phyloP scores from a whole-genome alignment of 2,113 vertebrate genomes.

The Aspidoscelis tigris region DNA sequence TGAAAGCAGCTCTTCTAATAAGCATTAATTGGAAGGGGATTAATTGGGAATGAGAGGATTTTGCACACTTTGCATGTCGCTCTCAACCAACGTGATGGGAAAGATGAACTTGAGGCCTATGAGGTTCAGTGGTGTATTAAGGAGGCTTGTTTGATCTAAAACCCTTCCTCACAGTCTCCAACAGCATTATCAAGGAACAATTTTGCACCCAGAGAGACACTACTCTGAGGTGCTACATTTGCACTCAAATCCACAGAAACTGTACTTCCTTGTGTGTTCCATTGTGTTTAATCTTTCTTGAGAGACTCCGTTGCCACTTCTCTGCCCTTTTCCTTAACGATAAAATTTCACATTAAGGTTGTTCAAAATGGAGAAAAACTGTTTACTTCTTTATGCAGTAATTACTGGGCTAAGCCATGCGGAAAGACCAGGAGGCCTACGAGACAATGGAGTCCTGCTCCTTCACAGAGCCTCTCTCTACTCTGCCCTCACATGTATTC shows the following conservation, averaged over 20 bases:
- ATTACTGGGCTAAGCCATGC: background rate
- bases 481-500: background rate
- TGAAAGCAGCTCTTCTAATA: conserved; percentile 31
- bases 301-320: background rate
- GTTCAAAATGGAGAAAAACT: background rate
- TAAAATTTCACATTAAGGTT: background rate
- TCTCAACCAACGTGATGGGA: background rate
- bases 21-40: conserved; percentile 24
- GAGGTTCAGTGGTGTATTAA: background rate
- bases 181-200: background rate
- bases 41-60: conserved; percentile 31
- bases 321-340: background rate
- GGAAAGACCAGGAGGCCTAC: background rate
- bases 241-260: background rate
- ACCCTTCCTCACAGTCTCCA: background rate
- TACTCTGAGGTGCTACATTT: background rate
- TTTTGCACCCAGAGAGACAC: background rate
- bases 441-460: background rate
- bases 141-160: background rate
- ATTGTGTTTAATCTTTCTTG: background rate
- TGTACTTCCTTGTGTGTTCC: background rate
- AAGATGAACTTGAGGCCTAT: background rate
- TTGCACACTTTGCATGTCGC: conserved; percentile 16
- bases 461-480: background rate
- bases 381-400: background rate